Percentiles rank a stretch among this genome's conserved stretches.
phyloP scores from a whole-genome alignment of 2,113 vertebrate genomes.

The Picathartes gymnocephalus region DNA sequence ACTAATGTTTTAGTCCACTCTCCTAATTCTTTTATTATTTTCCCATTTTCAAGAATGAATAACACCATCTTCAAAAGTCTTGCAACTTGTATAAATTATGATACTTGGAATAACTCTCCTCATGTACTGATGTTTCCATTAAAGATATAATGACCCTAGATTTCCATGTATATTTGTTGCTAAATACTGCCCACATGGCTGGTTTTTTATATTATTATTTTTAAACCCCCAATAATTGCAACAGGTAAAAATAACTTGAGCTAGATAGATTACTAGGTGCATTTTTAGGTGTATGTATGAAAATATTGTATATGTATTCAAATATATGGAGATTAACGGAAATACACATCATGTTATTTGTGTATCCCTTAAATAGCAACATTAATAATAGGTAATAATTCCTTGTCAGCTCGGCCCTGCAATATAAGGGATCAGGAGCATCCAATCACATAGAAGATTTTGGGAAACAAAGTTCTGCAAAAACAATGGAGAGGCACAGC shows the following conservation, averaged over 20 bases:
- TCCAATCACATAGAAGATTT: rapidly evolving
- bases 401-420: not conserved
- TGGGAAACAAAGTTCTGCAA: not conserved
- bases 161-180: not conserved
- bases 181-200: not conserved
- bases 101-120: not conserved
- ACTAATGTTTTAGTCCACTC: not conserved
- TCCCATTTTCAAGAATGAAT: not conserved
- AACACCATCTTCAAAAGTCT: not conserved
- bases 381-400: not conserved
- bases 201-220: not conserved
- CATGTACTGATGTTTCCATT: not conserved
- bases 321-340: not conserved
- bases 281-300: not conserved
- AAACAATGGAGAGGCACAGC: not conserved
- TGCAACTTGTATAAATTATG: not conserved
- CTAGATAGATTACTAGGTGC: not conserved
- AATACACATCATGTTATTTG: not conserved
- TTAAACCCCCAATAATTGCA: not conserved
- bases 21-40: not conserved
- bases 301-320: not conserved
- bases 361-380: not conserved
- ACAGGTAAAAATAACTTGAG: not conserved
- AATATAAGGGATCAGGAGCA: not conserved
- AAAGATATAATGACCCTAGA: not conserved